phyloP scores from a whole-genome alignment of 2,797 vertebrate genomes.

The Ptychobarbus kaznakovi region DNA sequence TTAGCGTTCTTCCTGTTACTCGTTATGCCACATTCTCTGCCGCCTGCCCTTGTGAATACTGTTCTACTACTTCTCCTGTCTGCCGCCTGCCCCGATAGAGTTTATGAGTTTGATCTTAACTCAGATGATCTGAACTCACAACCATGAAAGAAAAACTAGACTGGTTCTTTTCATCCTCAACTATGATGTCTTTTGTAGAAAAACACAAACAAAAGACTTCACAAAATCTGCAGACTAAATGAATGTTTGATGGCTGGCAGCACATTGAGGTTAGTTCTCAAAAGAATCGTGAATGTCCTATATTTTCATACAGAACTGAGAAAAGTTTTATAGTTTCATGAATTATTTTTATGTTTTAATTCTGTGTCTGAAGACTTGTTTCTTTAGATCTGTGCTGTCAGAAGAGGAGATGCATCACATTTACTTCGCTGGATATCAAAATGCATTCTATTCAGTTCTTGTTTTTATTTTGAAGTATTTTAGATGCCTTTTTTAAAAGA shows the following conservation, averaged over 20 bases:
- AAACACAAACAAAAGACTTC: background rate
- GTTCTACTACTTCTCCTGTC: too few species aligned
- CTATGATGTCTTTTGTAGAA: background rate
- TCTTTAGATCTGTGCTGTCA: background rate
- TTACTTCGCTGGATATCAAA: background rate
- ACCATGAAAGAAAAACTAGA: background rate
- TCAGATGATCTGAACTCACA: background rate
- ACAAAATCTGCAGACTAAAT: background rate
- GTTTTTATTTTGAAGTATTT: background rate
- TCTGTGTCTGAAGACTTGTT: background rate
- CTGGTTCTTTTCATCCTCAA: background rate
- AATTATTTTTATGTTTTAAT: background rate
- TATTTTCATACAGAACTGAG: background rate
- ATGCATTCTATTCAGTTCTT: background rate
- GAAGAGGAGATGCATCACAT: background rate
- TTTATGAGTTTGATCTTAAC: too few species aligned
- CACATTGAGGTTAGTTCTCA: constrained; percentile 17
- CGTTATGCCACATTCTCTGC: background rate
- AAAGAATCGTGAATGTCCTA: background rate
- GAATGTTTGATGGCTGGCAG: background rate
- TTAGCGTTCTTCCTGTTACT: too few species aligned
- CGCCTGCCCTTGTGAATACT: too few species aligned
- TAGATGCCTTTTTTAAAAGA: background rate
- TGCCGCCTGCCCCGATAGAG: too few species aligned
- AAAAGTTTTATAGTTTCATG: constrained; percentile 1